Evolutionary conservation across 2,888 invertebrate genomes (phyloP), one percentile per base, ranked within the genome.

Genomic region (Amblyjoppa fuscipennis): DNA sequence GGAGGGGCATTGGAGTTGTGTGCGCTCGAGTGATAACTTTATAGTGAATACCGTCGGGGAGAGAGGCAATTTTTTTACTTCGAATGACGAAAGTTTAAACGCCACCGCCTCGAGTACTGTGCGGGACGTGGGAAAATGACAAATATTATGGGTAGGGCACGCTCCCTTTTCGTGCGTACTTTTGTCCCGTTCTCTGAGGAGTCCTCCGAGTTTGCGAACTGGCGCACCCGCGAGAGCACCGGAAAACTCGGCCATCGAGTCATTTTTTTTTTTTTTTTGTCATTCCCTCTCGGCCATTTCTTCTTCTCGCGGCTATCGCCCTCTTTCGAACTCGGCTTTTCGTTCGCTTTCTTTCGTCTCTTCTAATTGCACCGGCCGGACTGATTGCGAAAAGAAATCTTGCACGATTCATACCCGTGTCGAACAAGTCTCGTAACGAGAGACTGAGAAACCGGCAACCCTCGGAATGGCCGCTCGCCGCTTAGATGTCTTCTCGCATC

Each of bases 341-440:
- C 80, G 68, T 51, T 73, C 70, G 71, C 56, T 84, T 56, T 84
- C 78, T 81, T 87, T 87, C 80, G 59, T 85, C 75, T 75, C 73
- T 68, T 76, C 82, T 88, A 87, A 88, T 88, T 88, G 82, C 85
- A 78, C 83, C 81, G 81, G 79, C 80, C 85, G 59, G 75, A 64
- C 79, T 88, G 86, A 88, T 87, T 87, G 86, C 83, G 71, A 61
- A 73, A 77, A 81, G 81, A 81, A 87, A 87, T 87, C 85, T 86
- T 84, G 78, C 78, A 84, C 85, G 83, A 84, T 87, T 88, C 86
- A 78, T 76, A 86, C 31, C 61, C 25, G 51, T 25, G 74, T 49
- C 53, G 82, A 78, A 84, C 86, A 83, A 85, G 85, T 84, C 85
- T 74, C 81, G 82, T 88, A 81, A 85, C 84, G 78, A 76, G 56